A percentile compares a stretch with the other conserved stretches of the same genome.
Evolutionary conservation across 2,113 vertebrate species (phyloP).

Genomic region (Pachycephala philippinensis): DNA sequence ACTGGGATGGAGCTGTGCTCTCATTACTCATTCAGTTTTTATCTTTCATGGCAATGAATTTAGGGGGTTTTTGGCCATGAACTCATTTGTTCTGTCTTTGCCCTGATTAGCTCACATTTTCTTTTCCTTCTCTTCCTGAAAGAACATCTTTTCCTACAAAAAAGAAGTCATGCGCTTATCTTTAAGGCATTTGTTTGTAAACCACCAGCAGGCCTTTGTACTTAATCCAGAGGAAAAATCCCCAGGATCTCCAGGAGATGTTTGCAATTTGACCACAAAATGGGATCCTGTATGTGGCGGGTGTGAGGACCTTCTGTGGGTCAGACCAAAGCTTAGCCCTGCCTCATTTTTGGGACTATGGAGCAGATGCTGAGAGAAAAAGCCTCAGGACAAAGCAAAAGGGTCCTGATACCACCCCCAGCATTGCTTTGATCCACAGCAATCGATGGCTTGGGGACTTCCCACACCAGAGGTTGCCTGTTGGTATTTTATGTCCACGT

Average conservation of each 20-base stretch:
- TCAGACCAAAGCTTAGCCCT: neutral
- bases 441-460: neutral
- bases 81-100: constrained; percentile 8
- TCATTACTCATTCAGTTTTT: constrained; percentile 23
- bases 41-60: constrained; percentile 48
- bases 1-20: neutral
- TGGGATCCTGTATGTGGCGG: neutral
- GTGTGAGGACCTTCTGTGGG: neutral
- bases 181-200: constrained; percentile 44
- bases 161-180: neutral
- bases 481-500: neutral
- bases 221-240: constrained; percentile 24
- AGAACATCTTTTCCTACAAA: neutral
- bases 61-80: neutral
- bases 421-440: neutral
- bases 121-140: neutral
- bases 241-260: neutral
- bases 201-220: neutral
- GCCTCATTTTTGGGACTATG: accelerated
- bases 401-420: neutral
- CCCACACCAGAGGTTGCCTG: neutral
- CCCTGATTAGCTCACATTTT: constrained; percentile 8
- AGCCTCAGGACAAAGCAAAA: neutral
- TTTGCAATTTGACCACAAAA: neutral
- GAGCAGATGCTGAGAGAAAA: neutral